Evolutionary conservation across 2,113 vertebrate genomes (phyloP), one percentile per base, ranked within the genome.

Genomic region (Petrocephalus zakoni): DNA sequence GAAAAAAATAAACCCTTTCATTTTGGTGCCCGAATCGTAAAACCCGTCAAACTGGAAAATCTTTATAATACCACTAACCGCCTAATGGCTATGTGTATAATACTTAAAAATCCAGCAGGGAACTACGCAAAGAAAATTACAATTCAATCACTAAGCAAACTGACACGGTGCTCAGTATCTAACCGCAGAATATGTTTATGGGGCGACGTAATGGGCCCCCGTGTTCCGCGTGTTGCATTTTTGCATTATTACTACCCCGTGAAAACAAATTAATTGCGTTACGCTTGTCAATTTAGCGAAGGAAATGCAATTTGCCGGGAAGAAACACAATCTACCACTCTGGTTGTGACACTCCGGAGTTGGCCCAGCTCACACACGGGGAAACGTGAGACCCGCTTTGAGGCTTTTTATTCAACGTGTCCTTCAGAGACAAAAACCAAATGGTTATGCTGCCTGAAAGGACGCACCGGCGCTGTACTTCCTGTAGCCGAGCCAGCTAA

Each of bases 141-240:
- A 46, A 83, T 83, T 83, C 81, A 83, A 47, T 47, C 46, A 83
- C 81, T 37, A 47, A 83, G 19, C 46, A 19, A 46, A 49, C 34
- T 83, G 81, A 83, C 81, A 83, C 46, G 17, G 81, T 49, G 81
- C 42, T 83, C 46, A 83, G 75, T 46, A 46, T 81, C 46, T 83
- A 22, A 83, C 21, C 42, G 37, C 81, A 49, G 37, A 49, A n/a
- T 42, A 83, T 49, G 46, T 83, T 83, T 83, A 83, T 47, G 37
- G 21, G n/a, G 81, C 81, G 21, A 49, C 9, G 21, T 49, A 83
- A 83, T 49, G 46, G 42, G 22, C 22, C 81, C 81, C 81, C 81
- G 19, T 21, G 46, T 83, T 49, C 46, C 81, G 11, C 34, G 7
- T 42, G 46, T 49, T 49, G 37, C 22, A 42, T 83, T 83, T 22